Evolutionary conservation across 2,888 invertebrate species (phyloP).

Genomic region (Andricus curvator): DNA sequence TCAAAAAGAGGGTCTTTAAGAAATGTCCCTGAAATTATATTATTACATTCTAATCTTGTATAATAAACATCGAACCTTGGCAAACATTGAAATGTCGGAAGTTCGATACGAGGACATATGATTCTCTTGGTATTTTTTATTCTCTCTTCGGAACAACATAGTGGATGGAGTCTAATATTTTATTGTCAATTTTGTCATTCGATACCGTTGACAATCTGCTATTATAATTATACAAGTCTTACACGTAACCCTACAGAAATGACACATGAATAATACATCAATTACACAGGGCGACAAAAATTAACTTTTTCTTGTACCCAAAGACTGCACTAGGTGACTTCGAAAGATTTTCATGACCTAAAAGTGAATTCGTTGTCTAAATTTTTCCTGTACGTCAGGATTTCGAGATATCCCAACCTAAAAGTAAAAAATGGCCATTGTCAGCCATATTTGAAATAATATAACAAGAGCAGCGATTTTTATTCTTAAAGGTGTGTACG

Average conservation of each 20-base stretch:
- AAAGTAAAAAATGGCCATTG: too few relatives aligned
- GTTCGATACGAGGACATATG: constrained; percentile 10
- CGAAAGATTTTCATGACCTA: too few relatives aligned
- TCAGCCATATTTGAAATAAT: too few relatives aligned
- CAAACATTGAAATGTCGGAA: constrained; percentile 37
- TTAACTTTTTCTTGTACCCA: too few relatives aligned
- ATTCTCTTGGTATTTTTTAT: constrained; percentile 31
- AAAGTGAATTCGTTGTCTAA: too few relatives aligned
- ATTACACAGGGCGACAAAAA: background rate
- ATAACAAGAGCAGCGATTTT: too few relatives aligned
- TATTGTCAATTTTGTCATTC: constrained; percentile 16
- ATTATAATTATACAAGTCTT: background rate
- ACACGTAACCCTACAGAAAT: background rate
- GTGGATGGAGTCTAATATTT: constrained; percentile 15
- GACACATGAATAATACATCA: background rate
- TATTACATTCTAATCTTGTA: constrained; percentile 19
- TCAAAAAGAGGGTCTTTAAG: background rate
- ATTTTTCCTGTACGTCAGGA: too few relatives aligned
- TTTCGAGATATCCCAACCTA: too few relatives aligned
- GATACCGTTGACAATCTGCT: constrained; percentile 7
- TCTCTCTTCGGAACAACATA: constrained; percentile 5
- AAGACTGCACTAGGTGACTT: too few relatives aligned
- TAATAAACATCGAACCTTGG: constrained; percentile 29
- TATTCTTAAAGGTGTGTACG: too few relatives aligned
- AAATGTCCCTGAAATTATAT: constrained; percentile 11